These are phyloP conservation scores for Sylvilagus bachmani DNA, from an alignment of 2,113 vertebrate genomes.

Conservation along the genomic window DNA sequence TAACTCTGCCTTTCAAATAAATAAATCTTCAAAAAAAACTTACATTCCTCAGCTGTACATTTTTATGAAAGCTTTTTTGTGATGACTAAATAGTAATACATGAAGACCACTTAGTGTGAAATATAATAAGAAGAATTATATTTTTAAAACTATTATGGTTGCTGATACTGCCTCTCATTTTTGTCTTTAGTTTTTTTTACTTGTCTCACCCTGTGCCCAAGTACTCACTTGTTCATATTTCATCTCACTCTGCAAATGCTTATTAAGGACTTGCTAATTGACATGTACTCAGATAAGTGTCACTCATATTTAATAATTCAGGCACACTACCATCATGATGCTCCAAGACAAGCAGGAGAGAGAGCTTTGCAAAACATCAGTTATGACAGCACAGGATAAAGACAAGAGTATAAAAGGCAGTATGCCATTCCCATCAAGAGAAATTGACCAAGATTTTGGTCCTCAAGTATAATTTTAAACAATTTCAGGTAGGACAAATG, in stretches of 20 bases:
- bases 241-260: not conserved
- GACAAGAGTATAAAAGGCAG: rapidly evolving
- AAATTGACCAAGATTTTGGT: not conserved
- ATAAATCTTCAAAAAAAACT: not conserved
- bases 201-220: not conserved
- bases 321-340: not conserved
- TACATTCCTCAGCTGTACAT: not conserved
- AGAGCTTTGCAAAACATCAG: not conserved
- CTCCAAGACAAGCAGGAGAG: not conserved
- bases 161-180: not conserved
- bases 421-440: not conserved
- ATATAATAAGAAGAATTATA: not conserved
- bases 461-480: not conserved
- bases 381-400: not conserved
- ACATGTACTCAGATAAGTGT: not conserved
- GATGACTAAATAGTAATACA: not conserved
- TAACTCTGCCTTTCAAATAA: too few species aligned
- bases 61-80: not conserved
- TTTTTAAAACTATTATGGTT: not conserved
- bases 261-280: not conserved
- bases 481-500: not conserved
- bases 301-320: not conserved
- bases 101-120: not conserved
- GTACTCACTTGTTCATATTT: not conserved
- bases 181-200: not conserved